phyloP scores from a whole-genome alignment of 2,888 invertebrate genomes.

The Mycalesis mineus region DNA sequence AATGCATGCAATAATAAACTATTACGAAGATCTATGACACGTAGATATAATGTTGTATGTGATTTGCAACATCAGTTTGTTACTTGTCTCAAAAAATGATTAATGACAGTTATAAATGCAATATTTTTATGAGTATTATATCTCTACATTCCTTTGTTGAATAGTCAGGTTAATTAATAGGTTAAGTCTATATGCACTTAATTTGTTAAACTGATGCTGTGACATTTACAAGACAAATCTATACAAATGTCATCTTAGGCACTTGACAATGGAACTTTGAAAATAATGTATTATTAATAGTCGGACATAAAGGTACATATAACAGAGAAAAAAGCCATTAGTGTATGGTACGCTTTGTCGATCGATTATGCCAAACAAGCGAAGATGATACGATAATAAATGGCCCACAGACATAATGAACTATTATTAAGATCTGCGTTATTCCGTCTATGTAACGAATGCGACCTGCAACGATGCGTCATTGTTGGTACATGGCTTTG shows the following conservation, averaged over 20 bases:
- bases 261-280: not conserved
- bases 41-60: not conserved
- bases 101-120: not conserved
- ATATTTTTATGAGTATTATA: not conserved
- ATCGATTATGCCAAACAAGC: conserved; percentile 13
- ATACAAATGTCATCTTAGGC: not conserved
- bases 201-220: not conserved
- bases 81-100: not conserved
- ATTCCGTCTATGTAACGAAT: conserved; percentile 9
- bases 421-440: conserved; percentile 36
- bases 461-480: conserved; percentile 7
- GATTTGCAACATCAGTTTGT: conserved; percentile 13
- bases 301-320: not conserved
- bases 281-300: not conserved
- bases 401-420: conserved; percentile 33
- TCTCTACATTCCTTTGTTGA: not conserved
- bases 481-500: conserved; percentile 14
- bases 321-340: not conserved
- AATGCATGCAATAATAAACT: conserved; percentile 32
- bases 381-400: conserved; percentile 22
- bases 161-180: too few relatives aligned
- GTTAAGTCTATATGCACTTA: not conserved
- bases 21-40: conserved; percentile 34
- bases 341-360: not conserved
- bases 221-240: not conserved